These are phyloP conservation scores for Cheirogaleus medius DNA, from an alignment of 2,113 vertebrate species.

Conservation along the genomic window DNA sequence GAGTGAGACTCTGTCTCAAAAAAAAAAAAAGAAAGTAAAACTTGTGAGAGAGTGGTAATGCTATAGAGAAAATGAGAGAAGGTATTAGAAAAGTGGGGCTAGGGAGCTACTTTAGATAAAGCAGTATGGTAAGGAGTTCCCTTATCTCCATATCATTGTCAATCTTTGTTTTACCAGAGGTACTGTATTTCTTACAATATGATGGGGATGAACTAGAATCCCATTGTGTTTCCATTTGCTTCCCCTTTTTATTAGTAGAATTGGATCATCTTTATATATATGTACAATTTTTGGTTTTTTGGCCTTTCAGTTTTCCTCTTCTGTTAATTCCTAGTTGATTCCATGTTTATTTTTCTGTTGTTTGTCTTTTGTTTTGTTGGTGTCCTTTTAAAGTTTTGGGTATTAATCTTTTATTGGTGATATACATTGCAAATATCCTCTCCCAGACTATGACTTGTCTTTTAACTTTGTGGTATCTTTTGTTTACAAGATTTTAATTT, in stretches of 20 bases:
- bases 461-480: neutral
- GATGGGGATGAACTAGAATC: neutral
- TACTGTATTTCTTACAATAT: neutral
- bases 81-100: neutral
- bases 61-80: neutral
- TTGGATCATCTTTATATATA: neutral
- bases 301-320: neutral
- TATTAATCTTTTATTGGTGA: neutral
- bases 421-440: neutral
- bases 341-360: neutral
- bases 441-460: neutral
- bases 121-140: neutral
- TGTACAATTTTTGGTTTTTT: neutral
- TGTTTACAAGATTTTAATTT: slow-evolving; percentile 41
- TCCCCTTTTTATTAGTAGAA: neutral
- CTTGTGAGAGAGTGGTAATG: neutral
- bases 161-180: neutral
- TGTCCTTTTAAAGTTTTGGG: neutral
- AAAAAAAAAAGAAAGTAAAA: neutral
- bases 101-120: neutral
- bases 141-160: neutral
- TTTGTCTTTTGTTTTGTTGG: neutral
- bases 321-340: neutral
- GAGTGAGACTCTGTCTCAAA: too few species aligned
- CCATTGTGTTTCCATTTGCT: neutral